Conservation (phyloP, 1,140 invertebrate species). For the Telenomus remus region DNA sequence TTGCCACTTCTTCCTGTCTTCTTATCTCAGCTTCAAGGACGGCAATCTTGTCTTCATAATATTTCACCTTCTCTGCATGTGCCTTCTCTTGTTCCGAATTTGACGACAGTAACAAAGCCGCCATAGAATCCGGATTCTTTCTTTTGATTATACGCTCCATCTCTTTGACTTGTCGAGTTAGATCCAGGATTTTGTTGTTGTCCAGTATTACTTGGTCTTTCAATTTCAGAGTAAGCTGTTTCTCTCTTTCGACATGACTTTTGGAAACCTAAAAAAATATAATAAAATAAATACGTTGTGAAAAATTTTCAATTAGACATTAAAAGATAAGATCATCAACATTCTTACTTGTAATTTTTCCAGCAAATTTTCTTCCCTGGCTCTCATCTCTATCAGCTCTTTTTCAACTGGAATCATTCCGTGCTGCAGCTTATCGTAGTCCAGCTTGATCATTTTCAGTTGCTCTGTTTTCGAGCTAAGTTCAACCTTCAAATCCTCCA, state of each 20-base stretch:
- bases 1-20: constrained; percentile 80
- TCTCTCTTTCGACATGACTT: constrained; percentile 75
- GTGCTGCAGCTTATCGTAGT: constrained; percentile 68
- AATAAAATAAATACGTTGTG: neutral
- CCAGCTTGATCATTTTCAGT: constrained; percentile 62
- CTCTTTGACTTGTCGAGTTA: constrained; percentile 86
- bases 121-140: constrained; percentile 87
- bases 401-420: constrained; percentile 68
- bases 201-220: constrained; percentile 82
- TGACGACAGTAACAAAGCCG: constrained; percentile 80
- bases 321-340: neutral
- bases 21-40: constrained; percentile 80
- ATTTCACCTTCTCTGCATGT: constrained; percentile 71
- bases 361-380: constrained; percentile 63
- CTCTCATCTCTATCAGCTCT: constrained; percentile 66
- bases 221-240: constrained; percentile 78
- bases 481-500: constrained; percentile 69
- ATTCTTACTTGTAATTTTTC: constrained; percentile 69
- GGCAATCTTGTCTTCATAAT: constrained; percentile 83
- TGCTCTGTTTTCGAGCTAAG: constrained; percentile 70
- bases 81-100: constrained; percentile 78
- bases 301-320: too few species aligned
- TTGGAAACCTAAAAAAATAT: constrained; percentile 62
- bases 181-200: constrained; percentile 81
- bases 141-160: constrained; percentile 86